A percentile compares a stretch with the other conserved stretches of the same genome.
These are phyloP conservation scores for Desoria tigrina DNA, from an alignment of 2,888 invertebrate genomes.

Conservation along the genomic window DNA sequence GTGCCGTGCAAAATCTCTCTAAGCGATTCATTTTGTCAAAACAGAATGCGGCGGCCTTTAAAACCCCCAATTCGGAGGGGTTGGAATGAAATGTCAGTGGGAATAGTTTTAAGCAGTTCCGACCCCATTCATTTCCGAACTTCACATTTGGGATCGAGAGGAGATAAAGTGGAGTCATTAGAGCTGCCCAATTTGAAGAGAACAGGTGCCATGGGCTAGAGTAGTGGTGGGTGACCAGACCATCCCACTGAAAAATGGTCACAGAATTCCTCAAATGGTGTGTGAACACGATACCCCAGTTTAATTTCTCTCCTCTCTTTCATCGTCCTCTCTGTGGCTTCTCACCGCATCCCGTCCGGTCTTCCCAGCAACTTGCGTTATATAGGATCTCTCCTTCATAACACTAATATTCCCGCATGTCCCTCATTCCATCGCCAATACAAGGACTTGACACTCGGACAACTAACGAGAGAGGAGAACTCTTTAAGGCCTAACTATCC, in stretches of 20 bases:
- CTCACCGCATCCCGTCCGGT: too few species aligned
- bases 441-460: too few species aligned
- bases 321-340: conserved; percentile 9
- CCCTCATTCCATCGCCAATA: too few species aligned
- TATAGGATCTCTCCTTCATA: too few species aligned
- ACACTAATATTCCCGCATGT: too few species aligned
- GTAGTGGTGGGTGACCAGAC: conserved; percentile 10
- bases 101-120: background rate
- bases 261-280: conserved; percentile 49
- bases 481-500: conserved; percentile 15
- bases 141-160: too few species aligned
- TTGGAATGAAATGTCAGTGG: conserved; percentile 1
- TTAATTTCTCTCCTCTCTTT: conserved; percentile 30
- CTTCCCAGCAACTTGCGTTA: too few species aligned
- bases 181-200: conserved; percentile 20
- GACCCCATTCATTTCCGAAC: conserved; percentile 12
- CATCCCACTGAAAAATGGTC: conserved; percentile 42
- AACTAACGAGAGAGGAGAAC: background rate
- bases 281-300: conserved; percentile 53
- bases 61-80: background rate
- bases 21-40: too few species aligned
- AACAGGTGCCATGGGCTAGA: conserved; percentile 36
- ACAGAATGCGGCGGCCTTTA: background rate
- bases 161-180: conserved; percentile 42
- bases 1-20: too few species aligned